Conservation (phyloP, 1,140 invertebrate genomes). For the Heliconius nattereri region DNA sequence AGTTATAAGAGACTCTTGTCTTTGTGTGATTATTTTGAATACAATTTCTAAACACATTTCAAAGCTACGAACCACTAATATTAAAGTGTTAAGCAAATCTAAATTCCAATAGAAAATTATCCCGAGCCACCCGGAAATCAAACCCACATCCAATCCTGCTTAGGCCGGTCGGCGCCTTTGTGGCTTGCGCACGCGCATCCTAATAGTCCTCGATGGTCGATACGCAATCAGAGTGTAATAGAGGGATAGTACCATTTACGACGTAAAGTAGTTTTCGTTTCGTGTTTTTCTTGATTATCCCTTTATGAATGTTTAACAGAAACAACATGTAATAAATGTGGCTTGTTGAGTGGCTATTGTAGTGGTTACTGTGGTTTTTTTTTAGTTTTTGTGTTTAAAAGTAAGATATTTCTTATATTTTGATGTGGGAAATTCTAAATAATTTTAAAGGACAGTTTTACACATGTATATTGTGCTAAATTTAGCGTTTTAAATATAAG, state of each 20-base stretch:
- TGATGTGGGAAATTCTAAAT: no score
- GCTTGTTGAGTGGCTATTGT: not conserved
- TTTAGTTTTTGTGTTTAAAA: not conserved
- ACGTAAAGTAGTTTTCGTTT: constrained; percentile 22
- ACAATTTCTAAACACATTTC: no score
- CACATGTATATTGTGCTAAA: no score
- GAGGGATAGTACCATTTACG: constrained; percentile 33
- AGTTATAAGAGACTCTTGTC: not conserved
- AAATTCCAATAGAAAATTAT: constrained; percentile 18
- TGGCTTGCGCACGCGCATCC: constrained; percentile 56
- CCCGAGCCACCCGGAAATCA: constrained; percentile 17
- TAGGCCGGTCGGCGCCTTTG: constrained; percentile 58
- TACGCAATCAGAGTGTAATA: constrained; percentile 61
- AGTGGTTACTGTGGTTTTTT: not conserved
- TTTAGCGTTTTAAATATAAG: no score
- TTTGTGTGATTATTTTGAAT: no score
- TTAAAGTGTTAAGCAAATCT: constrained; percentile 1
- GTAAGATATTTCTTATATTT: no score
- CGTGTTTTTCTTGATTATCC: not conserved
- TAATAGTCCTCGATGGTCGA: constrained; percentile 49
- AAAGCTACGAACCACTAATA: not conserved
- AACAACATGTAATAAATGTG: not conserved
- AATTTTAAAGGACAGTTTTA: no score
- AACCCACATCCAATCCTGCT: constrained; percentile 42
- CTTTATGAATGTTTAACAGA: constrained; percentile 10